Evolutionary conservation across 2,888 invertebrate genomes (phyloP).

Genomic region (Aradus depressus): DNA sequence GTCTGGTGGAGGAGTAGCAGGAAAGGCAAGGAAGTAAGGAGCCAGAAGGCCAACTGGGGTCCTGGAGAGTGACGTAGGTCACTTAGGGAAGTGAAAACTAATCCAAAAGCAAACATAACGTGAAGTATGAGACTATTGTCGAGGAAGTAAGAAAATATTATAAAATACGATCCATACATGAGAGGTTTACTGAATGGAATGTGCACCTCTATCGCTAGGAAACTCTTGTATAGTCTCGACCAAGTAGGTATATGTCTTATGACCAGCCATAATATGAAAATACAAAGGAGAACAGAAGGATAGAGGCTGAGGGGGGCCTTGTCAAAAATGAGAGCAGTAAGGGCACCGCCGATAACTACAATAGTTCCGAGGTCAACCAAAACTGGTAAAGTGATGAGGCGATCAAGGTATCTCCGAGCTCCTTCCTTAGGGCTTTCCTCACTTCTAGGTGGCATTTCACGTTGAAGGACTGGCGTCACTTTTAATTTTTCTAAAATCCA

Average conservation of each 20-base stretch:
- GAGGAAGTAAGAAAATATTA: neutral
- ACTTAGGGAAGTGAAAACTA: neutral
- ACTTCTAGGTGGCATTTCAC: neutral
- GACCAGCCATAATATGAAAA: neutral
- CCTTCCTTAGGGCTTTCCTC: neutral
- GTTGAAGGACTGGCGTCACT: neutral
- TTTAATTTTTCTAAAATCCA: constrained; percentile 4
- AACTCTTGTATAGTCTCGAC: neutral
- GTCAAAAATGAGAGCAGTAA: neutral
- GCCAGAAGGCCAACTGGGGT: constrained; percentile 2
- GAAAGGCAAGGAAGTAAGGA: neutral
- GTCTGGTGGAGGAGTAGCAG: constrained; percentile 1
- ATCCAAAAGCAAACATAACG: neutral
- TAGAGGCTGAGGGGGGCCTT: neutral
- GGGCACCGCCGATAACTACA: neutral
- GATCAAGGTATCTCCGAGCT: neutral
- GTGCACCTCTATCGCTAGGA: neutral
- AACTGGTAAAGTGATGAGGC: neutral
- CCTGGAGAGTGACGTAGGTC: neutral
- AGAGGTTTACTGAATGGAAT: neutral
- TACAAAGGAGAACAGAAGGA: neutral
- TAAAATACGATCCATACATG: neutral
- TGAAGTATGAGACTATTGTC: neutral
- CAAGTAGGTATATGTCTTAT: neutral
- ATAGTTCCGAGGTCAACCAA: neutral